phyloP scores from a whole-genome alignment of 2,113 vertebrate genomes.

The Abramis brama region DNA sequence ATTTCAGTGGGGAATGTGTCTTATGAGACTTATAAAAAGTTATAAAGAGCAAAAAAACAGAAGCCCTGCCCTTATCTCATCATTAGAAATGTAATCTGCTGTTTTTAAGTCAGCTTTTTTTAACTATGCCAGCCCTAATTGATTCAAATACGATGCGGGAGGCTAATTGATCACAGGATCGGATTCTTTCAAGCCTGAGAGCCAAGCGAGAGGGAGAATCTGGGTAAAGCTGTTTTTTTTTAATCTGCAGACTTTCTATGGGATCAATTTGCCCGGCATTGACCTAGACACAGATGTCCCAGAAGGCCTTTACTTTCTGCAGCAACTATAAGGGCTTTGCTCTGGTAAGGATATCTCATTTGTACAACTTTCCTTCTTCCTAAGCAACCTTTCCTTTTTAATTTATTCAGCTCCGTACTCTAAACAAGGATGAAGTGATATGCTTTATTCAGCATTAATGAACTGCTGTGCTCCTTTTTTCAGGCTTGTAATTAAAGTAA shows the following conservation, averaged over 20 bases:
- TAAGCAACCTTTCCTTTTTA: slow-evolving; percentile 16
- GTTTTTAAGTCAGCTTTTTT: neutral
- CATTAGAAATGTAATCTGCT: slow-evolving; percentile 12
- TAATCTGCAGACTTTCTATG: slow-evolving; percentile 29
- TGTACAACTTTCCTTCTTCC: neutral
- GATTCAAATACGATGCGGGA: slow-evolving; percentile 3
- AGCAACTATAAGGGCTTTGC: slow-evolving; percentile 7
- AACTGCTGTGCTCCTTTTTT: neutral
- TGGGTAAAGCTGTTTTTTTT: slow-evolving; percentile 15
- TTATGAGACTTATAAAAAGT: neutral
- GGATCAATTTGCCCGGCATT: slow-evolving; percentile 37
- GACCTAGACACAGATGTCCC: slow-evolving; percentile 28
- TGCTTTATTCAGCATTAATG: slow-evolving; percentile 7
- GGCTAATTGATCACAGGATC: slow-evolving; percentile 25
- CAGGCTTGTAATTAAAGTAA: neutral
- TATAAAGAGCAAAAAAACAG: neutral
- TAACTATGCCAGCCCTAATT: slow-evolving; percentile 10
- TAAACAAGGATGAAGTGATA: slow-evolving; percentile 8
- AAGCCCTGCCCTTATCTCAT: slow-evolving; percentile 13
- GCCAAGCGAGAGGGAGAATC: slow-evolving; percentile 1
- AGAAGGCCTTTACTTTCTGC: slow-evolving; percentile 1
- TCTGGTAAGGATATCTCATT: slow-evolving; percentile 21
- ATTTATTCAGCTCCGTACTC: slow-evolving; percentile 30
- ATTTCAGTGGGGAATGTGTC: neutral
- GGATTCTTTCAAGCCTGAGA: slow-evolving; percentile 13